Percentiles rank a stretch among this genome's conserved stretches.
These are phyloP conservation scores for Ophraella communa DNA, from an alignment of 2,888 invertebrate genomes.

Conservation along the genomic window DNA sequence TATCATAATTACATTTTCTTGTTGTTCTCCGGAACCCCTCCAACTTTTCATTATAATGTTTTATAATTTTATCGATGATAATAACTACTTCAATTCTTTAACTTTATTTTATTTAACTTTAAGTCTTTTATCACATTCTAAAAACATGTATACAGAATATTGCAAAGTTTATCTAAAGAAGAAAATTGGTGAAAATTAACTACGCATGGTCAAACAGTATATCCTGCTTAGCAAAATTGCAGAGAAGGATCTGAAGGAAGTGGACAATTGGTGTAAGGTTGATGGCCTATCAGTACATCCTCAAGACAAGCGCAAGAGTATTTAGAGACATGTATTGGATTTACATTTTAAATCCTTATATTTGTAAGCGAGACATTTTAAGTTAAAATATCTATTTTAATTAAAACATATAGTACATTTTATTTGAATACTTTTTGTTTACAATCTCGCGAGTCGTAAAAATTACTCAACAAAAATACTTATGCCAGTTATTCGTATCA, in stretches of 20 bases:
- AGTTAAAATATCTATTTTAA: background rate
- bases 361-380: background rate
- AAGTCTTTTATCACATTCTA: background rate
- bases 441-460: background rate
- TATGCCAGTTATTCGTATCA: background rate
- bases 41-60: constrained; percentile 39
- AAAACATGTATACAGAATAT: background rate
- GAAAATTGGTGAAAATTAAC: too few relatives aligned
- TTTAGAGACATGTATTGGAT: too few relatives aligned
- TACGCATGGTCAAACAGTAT: too few relatives aligned
- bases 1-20: constrained; percentile 56
- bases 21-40: constrained; percentile 48
- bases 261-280: too few relatives aligned
- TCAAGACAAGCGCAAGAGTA: too few relatives aligned
- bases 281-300: too few relatives aligned
- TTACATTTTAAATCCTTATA: too few relatives aligned
- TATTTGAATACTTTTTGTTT: too few relatives aligned
- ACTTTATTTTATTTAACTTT: background rate
- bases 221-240: too few relatives aligned
- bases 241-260: too few relatives aligned
- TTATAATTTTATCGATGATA: constrained; percentile 41
- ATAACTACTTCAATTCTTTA: constrained; percentile 16
- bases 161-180: too few relatives aligned
- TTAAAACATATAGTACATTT: background rate
- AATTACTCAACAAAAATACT: background rate